Base-by-base conservation (phyloP, 92 coral and sea anemone species). In the Actinostola sp. region DNA sequence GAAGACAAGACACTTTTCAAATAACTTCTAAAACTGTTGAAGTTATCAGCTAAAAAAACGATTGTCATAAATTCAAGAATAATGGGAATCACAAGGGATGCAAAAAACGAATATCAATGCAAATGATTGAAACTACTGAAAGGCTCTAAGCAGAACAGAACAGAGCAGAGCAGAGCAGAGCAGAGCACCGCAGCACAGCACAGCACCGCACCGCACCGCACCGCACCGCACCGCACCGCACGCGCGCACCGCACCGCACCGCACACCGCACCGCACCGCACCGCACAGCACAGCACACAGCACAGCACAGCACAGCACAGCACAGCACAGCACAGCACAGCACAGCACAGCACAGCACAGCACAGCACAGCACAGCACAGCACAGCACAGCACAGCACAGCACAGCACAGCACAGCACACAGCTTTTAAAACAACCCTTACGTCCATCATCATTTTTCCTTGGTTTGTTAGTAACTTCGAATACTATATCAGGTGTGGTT, bases 271-370 rank as follows among this genome's bases (percentile, higher is more conserved):
- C 61, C 7, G 15, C 32, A 27, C 61, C 7, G 6, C 61, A 25
- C 61, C 3, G 5, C 61, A 54, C 61, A 54, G 21, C 61, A 54
- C 61, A 54, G 15, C 61, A 54, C 61, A 54, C 61, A 54, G 31
- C 14, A 54, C 29, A 54, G 31, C 32, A 27, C 61, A 54, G 31
- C 61, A 54, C 61, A 21, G 8, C 29, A 54, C 61, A 54, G 31
- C 61, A 54, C 61, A 54, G 16, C 61, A 54, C 61, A 54, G 31
- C 61, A 27, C 61, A 54, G 31, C 61, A 54, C 32, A 54, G 31
- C 30, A 54, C 61, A 54, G 56, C 24, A 27, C 61, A 54, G 31
- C 32, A 54, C 61, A 54, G 31, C 31, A 54, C 61, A n/a, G n/a
- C 61, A 54, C 61, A 54, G 31, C 14, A 54, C 29, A 54, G 31